A percentile compares a stretch with the other conserved stretches of the same genome.
phyloP scores from a whole-genome alignment of 35 echinoderm and acorn worm species.

The Strongylocentrotus purpuratus region DNA sequence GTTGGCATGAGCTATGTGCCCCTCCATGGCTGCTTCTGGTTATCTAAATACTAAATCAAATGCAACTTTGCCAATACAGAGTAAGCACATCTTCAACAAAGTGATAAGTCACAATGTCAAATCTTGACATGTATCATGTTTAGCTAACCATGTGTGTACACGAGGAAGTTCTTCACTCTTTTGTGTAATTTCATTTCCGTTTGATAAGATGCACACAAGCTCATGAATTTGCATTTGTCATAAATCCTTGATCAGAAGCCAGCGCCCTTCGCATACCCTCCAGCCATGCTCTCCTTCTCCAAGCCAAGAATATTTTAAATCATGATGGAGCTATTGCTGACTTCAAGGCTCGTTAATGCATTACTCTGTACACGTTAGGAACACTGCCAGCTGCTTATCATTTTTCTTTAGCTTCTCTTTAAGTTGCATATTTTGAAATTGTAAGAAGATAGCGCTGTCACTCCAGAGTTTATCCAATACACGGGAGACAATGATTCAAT shows the following conservation, averaged over 20 bases:
- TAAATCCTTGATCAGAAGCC: constrained; percentile 28
- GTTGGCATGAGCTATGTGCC: too few species aligned
- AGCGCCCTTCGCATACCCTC: constrained; percentile 26
- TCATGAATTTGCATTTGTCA: constrained; percentile 33
- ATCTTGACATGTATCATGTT: neutral
- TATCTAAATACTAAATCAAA: too few species aligned
- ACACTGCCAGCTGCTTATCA: neutral
- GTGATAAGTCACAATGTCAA: neutral
- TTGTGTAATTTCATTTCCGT: constrained; percentile 38
- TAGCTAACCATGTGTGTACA: neutral
- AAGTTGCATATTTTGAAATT: neutral
- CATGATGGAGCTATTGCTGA: constrained; percentile 10
- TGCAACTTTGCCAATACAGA: neutral
- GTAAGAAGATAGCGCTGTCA: neutral
- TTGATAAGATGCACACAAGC: neutral
- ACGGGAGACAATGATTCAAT: neutral
- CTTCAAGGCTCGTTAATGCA: neutral
- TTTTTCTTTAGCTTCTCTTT: neutral
- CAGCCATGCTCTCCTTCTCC: constrained; percentile 1
- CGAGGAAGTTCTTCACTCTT: neutral
- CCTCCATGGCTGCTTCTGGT: too few species aligned
- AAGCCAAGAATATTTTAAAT: constrained; percentile 19
- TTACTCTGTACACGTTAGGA: neutral
- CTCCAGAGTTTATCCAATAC: too few species aligned
- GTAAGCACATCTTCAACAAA: neutral